phyloP scores from a whole-genome alignment of 2,888 invertebrate species.

The Isoperla grammatica region DNA sequence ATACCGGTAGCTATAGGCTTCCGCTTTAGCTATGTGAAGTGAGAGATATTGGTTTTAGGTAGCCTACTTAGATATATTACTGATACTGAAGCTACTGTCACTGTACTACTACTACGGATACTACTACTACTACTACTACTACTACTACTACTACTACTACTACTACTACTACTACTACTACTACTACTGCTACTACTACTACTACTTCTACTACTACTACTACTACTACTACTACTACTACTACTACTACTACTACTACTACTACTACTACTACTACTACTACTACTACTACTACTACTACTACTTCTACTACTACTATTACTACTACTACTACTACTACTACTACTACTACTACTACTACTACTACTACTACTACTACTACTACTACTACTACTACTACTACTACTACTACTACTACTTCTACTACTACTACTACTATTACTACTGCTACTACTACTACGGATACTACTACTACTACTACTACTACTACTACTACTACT shows the following conservation, averaged over 20 bases:
- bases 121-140: background rate
- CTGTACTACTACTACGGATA: too few species aligned
- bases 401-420: background rate
- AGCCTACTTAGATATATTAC: too few species aligned
- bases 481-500: constrained; percentile 7
- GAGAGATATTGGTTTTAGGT: too few species aligned
- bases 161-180: constrained; percentile 2
- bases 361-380: constrained; percentile 11
- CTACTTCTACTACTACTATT: background rate
- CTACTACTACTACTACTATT: constrained; percentile 7
- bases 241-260: constrained; percentile 3
- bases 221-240: background rate
- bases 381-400: constrained; percentile 1
- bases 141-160: background rate
- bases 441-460: constrained; percentile 7
- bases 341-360: constrained; percentile 4
- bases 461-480: constrained; percentile 4
- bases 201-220: background rate
- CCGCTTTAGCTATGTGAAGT: too few species aligned
- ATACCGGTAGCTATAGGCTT: too few species aligned
- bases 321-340: constrained; percentile 4
- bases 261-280: background rate
- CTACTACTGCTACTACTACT: background rate
- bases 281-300: constrained; percentile 1
- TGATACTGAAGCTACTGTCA: too few species aligned